Evolutionary conservation across 2,113 vertebrate genomes (phyloP).

Genomic region (Bombycilla garrulus): DNA sequence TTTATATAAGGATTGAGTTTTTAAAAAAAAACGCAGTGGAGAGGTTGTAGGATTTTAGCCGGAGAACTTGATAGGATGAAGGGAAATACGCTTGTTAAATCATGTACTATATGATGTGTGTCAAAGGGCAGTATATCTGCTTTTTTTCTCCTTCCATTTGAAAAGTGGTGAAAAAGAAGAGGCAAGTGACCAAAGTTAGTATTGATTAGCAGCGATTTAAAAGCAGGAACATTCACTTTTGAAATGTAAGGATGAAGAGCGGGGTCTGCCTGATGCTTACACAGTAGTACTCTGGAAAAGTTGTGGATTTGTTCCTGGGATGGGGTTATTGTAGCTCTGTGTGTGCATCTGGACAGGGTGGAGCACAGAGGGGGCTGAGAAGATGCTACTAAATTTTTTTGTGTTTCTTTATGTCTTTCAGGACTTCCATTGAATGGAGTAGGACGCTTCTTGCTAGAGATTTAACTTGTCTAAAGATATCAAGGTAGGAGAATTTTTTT

Average conservation of each 20-base stretch:
- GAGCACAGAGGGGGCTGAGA: neutral
- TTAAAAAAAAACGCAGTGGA: neutral
- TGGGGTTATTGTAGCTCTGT: neutral
- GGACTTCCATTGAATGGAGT: conserved; percentile 59
- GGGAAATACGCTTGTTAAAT: neutral
- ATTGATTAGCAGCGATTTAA: neutral
- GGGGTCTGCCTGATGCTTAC: neutral
- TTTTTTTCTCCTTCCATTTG: neutral
- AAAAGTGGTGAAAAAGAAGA: neutral
- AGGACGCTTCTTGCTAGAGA: neutral
- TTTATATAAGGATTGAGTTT: neutral
- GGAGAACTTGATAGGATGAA: neutral
- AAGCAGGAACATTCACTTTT: neutral
- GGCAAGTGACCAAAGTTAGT: neutral
- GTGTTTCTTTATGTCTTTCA: neutral
- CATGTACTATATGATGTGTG: rapidly evolving
- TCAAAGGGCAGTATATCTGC: neutral
- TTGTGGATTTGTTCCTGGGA: neutral
- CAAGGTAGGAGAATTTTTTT: conserved; percentile 31
- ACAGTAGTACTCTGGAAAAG: neutral
- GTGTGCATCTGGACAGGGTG: rapidly evolving
- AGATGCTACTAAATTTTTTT: neutral
- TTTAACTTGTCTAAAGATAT: neutral
- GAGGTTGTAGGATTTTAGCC: neutral
- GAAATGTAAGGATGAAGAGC: neutral